Evolutionary conservation across 2,888 invertebrate species (phyloP), one percentile per base, ranked within the genome.

Genomic region (Cantharis rustica): DNA sequence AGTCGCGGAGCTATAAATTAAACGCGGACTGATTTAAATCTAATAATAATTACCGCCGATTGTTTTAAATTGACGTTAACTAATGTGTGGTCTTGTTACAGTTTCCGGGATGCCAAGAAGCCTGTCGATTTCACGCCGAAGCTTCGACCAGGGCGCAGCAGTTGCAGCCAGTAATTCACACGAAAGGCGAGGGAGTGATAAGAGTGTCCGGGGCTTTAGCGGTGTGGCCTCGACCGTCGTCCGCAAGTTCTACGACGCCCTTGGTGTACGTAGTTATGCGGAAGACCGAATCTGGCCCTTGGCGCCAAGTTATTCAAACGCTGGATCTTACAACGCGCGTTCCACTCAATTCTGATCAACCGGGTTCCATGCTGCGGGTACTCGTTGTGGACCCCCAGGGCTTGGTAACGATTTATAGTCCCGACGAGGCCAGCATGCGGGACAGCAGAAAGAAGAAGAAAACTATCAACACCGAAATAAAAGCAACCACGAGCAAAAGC

Each of bases 41-140:
- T n/a, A n/a, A n/a, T n/a, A n/a, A n/a, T n/a, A n/a, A n/a, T n/a
- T n/a, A n/a, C 11, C 13, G 31, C 13, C 4, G 31, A 31, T 31
- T 31, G 31, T 31, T 31, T 31, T 31, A n/a, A n/a, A n/a, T 27
- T 27, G 11, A 27, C 11, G 27, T 27, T 27, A 11, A 27, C 11
- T 27, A 27, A 27, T 11, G 27, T 27, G 27, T 27, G 27, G 27
- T 27, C 1, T 85, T 82, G 80, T 90, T 89, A 73, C 91, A 93
- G 93, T 93, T 93, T 85, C 92, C 92, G 72, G 93, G 93, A 70
- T 93, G 93, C 86, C 92, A 93, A 87, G 92, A 93, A 82, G 93
- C 93, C 26, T 93, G 93, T 86, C 90, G 92, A 82, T 93, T 93
- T 85, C 93, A 93, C 86, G 90, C 90, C 68, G 92, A 92, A 87